Base-by-base conservation (phyloP, 2,113 vertebrate species). In the Micromys minutus region DNA sequence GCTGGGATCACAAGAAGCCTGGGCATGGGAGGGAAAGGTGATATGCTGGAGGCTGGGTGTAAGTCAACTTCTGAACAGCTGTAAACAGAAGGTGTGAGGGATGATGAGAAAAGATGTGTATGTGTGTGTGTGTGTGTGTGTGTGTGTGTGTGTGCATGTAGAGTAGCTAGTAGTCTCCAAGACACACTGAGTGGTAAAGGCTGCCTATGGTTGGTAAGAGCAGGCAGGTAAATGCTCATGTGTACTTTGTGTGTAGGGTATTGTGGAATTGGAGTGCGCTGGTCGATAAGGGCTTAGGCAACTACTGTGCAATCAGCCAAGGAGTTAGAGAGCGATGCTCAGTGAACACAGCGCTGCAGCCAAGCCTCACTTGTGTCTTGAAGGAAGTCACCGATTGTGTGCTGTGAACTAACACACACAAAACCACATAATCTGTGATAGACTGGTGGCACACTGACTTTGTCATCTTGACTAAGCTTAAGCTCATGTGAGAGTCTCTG, bases 281-380 rank as follows among this genome's bases (percentile, higher is more conserved):
- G 55, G 81, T 79, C 65, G 88, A 85, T 94, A 91, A 97, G 45
- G 94, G 76, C 92, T 59, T 97, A 95, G 97, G 93, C 74, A 92
- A 87, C 95, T 1, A 2, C 91, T 93, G 34, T 92, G 63, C 91
- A 75, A 2, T 0, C 83, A 89, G 81, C 77, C 17, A 36, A 21
- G 96, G 65, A 93, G 21, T 9, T 86, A 77, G 26, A 94, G 42
- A 90, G 85, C 63, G 16, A 17, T 95, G 91, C 74, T 92, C 97
- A 94, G 12, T 77, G 85, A 95, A 96, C 71, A 79, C 69, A n/a
- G 72, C 76, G 69, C 97, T 79, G 86, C 65, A 65, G 96, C 61
- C 76, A 17, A n/a, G 50, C 21, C 52, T 95, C 72, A 42, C 86
- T 94, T 72, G 76, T 1, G 4, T 47, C 79, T 3, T 21, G 0